Conservation (phyloP, 2,113 vertebrate genomes). For the Thamnophis sirtalis region DNA sequence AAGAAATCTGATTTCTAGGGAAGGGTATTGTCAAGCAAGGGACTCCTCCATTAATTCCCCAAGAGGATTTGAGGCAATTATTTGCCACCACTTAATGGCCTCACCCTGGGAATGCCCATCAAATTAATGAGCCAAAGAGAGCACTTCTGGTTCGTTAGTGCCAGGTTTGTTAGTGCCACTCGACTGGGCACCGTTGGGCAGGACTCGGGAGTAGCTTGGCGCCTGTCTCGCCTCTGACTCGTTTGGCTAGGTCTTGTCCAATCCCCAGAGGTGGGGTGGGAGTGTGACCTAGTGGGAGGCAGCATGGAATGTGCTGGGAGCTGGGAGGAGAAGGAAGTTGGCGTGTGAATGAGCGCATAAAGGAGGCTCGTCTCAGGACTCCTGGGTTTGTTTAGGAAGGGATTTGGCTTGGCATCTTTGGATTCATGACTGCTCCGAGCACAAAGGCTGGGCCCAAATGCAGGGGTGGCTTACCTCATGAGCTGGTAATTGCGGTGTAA, state of each 20-base stretch:
- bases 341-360: background rate
- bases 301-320: background rate
- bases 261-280: background rate
- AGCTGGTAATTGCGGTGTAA: background rate
- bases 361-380: background rate
- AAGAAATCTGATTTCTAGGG: background rate
- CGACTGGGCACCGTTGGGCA: background rate
- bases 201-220: background rate
- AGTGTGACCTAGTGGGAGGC: background rate
- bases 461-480: background rate
- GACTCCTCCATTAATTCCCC: background rate
- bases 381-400: background rate
- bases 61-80: background rate
- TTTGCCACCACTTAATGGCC: constrained; percentile 10
- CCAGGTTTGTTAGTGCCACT: background rate
- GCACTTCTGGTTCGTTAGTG: background rate
- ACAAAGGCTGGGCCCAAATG: background rate
- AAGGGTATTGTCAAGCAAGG: background rate
- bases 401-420: background rate
- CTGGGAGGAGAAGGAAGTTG: background rate
- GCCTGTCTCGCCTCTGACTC: background rate
- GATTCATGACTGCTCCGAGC: background rate
- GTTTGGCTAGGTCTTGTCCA: background rate
- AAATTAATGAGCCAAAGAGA: constrained; percentile 9
- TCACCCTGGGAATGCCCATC: constrained; percentile 13